Conservation (phyloP, 1,140 invertebrate species). For the Liolophura sinensis region DNA sequence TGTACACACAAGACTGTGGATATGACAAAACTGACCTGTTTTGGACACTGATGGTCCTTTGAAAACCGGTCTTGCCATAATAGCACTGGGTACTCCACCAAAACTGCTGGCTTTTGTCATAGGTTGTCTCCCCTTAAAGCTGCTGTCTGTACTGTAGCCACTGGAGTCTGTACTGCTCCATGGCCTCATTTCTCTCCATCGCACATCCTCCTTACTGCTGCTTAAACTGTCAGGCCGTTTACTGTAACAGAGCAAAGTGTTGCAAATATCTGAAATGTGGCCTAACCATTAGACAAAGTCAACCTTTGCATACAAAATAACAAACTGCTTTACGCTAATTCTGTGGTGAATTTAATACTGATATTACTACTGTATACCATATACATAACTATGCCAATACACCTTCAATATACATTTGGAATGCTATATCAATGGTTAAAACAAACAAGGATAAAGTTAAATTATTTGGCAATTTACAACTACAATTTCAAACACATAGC, state of each 20-base stretch:
- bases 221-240: slow-evolving; percentile 24
- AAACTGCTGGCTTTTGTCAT: slow-evolving; percentile 78
- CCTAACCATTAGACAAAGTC: background rate
- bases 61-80: slow-evolving; percentile 32
- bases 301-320: background rate
- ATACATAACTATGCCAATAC: too few relatives aligned
- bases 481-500: too few relatives aligned
- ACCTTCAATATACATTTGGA: too few relatives aligned
- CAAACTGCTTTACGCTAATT: background rate
- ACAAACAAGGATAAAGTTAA: background rate
- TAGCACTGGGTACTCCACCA: slow-evolving; percentile 70
- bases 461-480: background rate
- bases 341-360: background rate
- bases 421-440: background rate
- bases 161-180: slow-evolving; percentile 61
- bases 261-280: background rate
- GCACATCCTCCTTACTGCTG: slow-evolving; percentile 56
- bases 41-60: too few relatives aligned
- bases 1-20: too few relatives aligned
- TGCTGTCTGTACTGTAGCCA: slow-evolving; percentile 56
- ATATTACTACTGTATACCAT: background rate
- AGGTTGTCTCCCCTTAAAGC: background rate
- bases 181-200: slow-evolving; percentile 42
- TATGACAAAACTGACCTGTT: too few relatives aligned
- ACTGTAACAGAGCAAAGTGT: too few relatives aligned